Evolutionary conservation across 2,888 invertebrate species (phyloP), one percentile per base, ranked within the genome.

Genomic region (Creontiades dilutus): DNA sequence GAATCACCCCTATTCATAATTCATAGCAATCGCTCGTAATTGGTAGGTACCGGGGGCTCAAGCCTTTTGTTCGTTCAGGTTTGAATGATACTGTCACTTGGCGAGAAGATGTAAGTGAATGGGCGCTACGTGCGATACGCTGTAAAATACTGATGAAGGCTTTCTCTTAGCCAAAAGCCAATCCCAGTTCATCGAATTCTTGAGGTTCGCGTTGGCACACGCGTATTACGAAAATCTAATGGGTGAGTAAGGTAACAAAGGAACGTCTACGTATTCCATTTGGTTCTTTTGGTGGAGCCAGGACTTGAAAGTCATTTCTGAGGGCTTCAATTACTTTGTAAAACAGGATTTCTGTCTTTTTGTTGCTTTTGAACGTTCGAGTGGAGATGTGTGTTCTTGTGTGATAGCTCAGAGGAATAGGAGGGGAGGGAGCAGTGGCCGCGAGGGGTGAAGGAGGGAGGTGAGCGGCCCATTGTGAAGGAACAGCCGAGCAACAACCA

Each of bases 271-370:
- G 3, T 37, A 23, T 23, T 23, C n/a, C 68, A 23, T 19, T 68
- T 68, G 4, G 23, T 68, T 23, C 68, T 68, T 61, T 68, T 68
- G 68, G 19, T 12, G 23, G 68, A 23, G 68, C 11, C 23, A 68
- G 27, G 68, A 68, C 68, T 68, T 68, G 23, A 61, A 61, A 68
- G 68, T 68, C 68, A 68, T 68, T 68, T 68, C 27, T 7, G 68
- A 68, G 68, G 23, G 78, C 76, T 78, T 47, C 37, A 78, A 78
- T 78, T 78, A 78, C 78, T 47, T 78, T 47, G 78, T 47, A 46
- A 47, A 46, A 37, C 78, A 78, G 78, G 47, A 78, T 78, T 68
- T 68, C 78, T 37, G 16, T 14, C 19, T 12, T 78, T 78, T 78
- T 78, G 19, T 16, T 76, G 37, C 16, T 14, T 78, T 47, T 76